Percentiles rank a stretch among this genome's conserved stretches.
These are phyloP conservation scores for Pteronotus mesoamericanus DNA, from an alignment of 2,797 vertebrate genomes.

Conservation along the genomic window DNA sequence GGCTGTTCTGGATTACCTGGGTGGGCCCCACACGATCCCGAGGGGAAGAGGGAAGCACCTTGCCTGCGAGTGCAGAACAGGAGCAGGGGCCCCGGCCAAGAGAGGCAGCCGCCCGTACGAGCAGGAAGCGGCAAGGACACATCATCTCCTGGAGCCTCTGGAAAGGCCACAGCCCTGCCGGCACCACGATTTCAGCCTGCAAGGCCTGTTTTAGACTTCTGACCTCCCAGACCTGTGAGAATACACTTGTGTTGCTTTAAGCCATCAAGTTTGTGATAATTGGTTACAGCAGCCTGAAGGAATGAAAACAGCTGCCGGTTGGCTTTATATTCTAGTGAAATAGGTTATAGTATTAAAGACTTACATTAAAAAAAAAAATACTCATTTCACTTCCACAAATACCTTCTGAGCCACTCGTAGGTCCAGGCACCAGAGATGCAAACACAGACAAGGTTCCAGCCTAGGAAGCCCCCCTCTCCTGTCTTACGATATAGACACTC, in stretches of 20 bases:
- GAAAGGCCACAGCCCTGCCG: not conserved
- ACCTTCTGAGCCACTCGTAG: not conserved
- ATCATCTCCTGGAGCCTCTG: not conserved
- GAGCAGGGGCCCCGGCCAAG: not conserved
- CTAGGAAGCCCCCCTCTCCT: not conserved
- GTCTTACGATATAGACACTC: accelerated
- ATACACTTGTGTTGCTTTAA: not conserved
- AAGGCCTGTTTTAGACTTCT: not conserved
- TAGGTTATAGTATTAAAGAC: not conserved
- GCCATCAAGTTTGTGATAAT: not conserved
- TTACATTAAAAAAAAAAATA: not conserved
- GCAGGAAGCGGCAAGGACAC: not conserved
- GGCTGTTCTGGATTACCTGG: not conserved
- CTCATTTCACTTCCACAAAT: not conserved
- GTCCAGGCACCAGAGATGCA: not conserved
- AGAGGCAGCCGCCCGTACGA: not conserved
- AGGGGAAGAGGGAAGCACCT: not conserved
- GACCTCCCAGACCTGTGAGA: not conserved
- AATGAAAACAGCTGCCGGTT: not conserved
- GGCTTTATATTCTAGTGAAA: not conserved
- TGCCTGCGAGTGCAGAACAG: not conserved
- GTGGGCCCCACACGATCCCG: not conserved
- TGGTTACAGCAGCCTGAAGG: not conserved
- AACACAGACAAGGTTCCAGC: not conserved
- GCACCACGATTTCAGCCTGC: too few relatives aligned